A percentile compares a stretch with the other conserved stretches of the same genome.
phyloP scores from a whole-genome alignment of 1,140 invertebrate genomes.

The Drosophila pachea region DNA sequence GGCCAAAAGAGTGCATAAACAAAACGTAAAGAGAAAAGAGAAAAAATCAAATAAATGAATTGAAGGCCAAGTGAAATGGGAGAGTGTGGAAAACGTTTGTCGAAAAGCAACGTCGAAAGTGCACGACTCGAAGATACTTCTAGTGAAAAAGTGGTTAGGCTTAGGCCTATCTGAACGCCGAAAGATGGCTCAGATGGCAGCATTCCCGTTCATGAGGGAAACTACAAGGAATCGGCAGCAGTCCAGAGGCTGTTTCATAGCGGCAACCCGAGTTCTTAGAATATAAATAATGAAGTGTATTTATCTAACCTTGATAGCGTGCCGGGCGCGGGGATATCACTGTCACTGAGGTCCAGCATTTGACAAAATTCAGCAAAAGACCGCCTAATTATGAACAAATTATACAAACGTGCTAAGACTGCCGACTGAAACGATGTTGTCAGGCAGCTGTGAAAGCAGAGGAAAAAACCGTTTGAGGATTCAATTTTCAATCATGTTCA shows the following conservation, averaged over 20 bases:
- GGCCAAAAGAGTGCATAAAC: conserved; percentile 47
- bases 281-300: conserved; percentile 48
- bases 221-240: conserved; percentile 3
- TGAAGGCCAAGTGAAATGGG: neutral
- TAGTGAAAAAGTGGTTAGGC: neutral
- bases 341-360: neutral
- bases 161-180: too few species aligned
- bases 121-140: neutral
- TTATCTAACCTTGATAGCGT: conserved; percentile 34
- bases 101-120: conserved; percentile 6
- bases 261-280: conserved; percentile 32
- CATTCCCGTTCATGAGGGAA: neutral
- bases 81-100: conserved; percentile 42
- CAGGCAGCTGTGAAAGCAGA: neutral
- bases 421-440: conserved; percentile 2
- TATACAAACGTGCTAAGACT: conserved; percentile 8
- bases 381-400: conserved; percentile 58
- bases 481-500: conserved; percentile 20
- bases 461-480: neutral
- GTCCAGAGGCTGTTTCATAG: conserved; percentile 42
- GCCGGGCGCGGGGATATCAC: neutral
- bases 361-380: conserved; percentile 26
- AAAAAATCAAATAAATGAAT: conserved; percentile 55
- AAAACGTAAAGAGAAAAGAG: conserved; percentile 14
- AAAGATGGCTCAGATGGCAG: too few species aligned